Conservation (phyloP, 2,113 vertebrate species). For the Fukomys damarensis region DNA sequence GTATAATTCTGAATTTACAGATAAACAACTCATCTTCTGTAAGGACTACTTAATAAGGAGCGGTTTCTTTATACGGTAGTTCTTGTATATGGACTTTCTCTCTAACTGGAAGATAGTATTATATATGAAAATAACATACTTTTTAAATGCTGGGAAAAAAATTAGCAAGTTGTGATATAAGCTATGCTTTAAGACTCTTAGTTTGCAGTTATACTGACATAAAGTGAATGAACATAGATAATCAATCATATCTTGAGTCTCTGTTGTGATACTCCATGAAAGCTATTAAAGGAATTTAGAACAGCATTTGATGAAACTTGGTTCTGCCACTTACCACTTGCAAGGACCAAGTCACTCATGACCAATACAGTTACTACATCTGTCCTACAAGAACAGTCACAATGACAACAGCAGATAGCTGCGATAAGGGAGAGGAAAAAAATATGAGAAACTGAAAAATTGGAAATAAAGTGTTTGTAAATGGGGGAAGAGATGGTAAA, state of each 20-base stretch:
- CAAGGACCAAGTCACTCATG: not conserved
- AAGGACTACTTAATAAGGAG: not conserved
- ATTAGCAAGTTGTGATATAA: not conserved
- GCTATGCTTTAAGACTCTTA: not conserved
- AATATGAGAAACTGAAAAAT: too few species aligned
- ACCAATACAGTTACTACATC: not conserved
- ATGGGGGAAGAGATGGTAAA: too few species aligned
- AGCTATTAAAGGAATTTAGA: not conserved
- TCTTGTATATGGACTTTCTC: not conserved
- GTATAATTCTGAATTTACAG: not conserved
- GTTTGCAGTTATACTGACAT: not conserved
- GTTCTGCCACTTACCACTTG: not conserved
- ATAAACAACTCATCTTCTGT: not conserved
- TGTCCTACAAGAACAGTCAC: not conserved
- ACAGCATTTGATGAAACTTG: constrained; percentile 1
- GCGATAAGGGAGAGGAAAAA: too few species aligned
- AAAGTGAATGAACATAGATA: constrained; percentile 4
- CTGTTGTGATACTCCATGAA: not conserved
- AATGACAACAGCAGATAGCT: not conserved
- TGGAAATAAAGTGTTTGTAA: too few species aligned
- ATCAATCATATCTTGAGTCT: not conserved
- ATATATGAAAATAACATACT: not conserved
- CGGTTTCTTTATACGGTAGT: not conserved
- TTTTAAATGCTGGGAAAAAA: constrained; percentile 30
- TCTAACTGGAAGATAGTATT: not conserved